phyloP scores from a whole-genome alignment of 2,797 vertebrate species.

The Anabacerthia variegaticeps region DNA sequence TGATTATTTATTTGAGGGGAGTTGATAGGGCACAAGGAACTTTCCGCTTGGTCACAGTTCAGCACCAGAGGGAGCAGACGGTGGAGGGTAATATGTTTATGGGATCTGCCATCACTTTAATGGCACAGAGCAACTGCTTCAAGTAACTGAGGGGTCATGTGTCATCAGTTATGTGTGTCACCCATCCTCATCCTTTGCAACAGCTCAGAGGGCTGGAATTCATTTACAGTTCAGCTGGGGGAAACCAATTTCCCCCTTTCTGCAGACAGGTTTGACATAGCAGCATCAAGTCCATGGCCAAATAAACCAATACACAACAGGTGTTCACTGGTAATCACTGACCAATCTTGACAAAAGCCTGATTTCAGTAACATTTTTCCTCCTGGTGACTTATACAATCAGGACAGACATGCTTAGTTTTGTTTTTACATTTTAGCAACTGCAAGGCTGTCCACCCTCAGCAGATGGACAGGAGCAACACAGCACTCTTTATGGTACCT shows the following conservation, averaged over 20 bases:
- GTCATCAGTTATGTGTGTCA: neutral
- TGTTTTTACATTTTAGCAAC: neutral
- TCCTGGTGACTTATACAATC: neutral
- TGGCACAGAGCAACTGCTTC: neutral
- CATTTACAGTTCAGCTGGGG: neutral
- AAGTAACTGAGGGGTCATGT: neutral
- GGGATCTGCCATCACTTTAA: slow-evolving; percentile 36
- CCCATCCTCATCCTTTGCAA: neutral
- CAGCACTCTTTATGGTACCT: neutral
- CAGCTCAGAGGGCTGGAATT: neutral
- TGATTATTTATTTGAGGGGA: slow-evolving; percentile 56
- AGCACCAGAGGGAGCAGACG: slow-evolving; percentile 1
- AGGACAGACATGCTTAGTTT: neutral
- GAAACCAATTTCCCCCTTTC: neutral
- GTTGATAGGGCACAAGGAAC: slow-evolving; percentile 5
- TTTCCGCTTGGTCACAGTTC: slow-evolving; percentile 30
- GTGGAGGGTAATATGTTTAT: slow-evolving; percentile 1
- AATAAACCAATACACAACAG: neutral
- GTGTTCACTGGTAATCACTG: neutral
- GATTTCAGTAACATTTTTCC: slow-evolving; percentile 9
- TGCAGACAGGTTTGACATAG: neutral
- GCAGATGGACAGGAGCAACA: neutral
- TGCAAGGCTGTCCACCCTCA: neutral
- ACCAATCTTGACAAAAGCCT: neutral
- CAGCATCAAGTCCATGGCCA: neutral